phyloP scores from a whole-genome alignment of 2,113 vertebrate species.

The Anoura caudifer region DNA sequence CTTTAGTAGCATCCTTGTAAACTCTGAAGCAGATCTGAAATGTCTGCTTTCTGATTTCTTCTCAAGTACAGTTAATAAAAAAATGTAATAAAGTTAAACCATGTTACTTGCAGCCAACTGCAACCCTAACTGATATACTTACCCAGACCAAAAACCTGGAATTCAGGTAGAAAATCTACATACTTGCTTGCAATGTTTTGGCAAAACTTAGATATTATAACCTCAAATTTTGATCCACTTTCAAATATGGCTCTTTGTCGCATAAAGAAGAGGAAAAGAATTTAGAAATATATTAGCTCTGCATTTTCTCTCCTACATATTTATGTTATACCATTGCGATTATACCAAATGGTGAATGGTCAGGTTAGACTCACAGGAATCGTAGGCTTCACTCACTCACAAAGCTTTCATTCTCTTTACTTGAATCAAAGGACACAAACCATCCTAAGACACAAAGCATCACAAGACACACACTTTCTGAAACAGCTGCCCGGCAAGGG shows the following conservation, averaged over 20 bases:
- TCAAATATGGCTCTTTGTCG: not conserved
- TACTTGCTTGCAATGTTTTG: not conserved
- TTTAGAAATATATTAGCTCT: not conserved
- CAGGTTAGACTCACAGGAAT: not conserved
- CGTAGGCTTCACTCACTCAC: not conserved
- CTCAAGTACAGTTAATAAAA: not conserved
- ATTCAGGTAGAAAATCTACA: not conserved
- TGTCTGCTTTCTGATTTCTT: not conserved
- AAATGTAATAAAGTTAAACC: not conserved
- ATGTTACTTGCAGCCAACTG: not conserved
- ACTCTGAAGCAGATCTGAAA: not conserved
- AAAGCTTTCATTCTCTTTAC: not conserved
- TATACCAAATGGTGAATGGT: not conserved
- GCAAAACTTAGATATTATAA: not conserved
- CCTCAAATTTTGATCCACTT: not conserved
- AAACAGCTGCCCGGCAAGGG: rapidly evolving
- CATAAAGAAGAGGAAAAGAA: not conserved
- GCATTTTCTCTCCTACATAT: not conserved
- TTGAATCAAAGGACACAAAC: not conserved
- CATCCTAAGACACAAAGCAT: not conserved
- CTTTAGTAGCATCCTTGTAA: not conserved
- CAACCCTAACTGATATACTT: not conserved
- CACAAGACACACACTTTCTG: not conserved
- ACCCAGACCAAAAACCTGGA: not conserved
- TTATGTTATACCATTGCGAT: not conserved